Conservation (phyloP, 53 echinoderm and acorn worm genomes). For the Crossaster papposus region DNA sequence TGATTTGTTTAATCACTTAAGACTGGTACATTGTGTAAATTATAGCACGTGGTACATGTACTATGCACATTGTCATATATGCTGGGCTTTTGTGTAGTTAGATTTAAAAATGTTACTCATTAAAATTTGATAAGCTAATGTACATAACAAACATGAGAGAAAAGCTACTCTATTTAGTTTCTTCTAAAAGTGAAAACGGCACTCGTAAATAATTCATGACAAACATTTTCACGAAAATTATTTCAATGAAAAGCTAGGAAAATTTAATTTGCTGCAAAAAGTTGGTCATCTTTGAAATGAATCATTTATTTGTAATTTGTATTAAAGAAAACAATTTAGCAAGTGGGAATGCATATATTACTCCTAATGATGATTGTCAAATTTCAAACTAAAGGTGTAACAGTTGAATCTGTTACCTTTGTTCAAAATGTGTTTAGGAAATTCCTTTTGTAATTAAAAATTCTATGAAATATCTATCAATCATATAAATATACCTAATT, state of each 20-base stretch:
- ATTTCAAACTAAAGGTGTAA: neutral
- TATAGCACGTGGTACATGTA: no score
- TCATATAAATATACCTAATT: neutral
- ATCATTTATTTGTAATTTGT: constrained; percentile 12
- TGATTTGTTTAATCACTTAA: no score
- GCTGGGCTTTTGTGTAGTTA: no score
- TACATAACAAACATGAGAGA: no score
- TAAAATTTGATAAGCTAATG: no score
- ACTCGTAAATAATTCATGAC: no score
- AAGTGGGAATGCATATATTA: neutral
- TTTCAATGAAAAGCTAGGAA: neutral
- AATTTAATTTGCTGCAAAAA: neutral
- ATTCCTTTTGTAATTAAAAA: neutral
- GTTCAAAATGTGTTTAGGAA: neutral
- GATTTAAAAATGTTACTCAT: no score
- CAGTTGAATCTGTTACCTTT: neutral
- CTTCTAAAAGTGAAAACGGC: no score
- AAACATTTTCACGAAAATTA: neutral
- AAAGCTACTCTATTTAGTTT: no score
- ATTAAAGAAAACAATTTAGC: neutral
- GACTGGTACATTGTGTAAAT: no score
- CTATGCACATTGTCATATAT: no score
- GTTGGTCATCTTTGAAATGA: neutral
- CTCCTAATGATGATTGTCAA: neutral
- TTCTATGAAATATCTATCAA: neutral